Percentiles rank a stretch among this genome's conserved stretches.
Conservation (phyloP, 1,140 invertebrate genomes). For the Ditylenchus dipsaci region DNA sequence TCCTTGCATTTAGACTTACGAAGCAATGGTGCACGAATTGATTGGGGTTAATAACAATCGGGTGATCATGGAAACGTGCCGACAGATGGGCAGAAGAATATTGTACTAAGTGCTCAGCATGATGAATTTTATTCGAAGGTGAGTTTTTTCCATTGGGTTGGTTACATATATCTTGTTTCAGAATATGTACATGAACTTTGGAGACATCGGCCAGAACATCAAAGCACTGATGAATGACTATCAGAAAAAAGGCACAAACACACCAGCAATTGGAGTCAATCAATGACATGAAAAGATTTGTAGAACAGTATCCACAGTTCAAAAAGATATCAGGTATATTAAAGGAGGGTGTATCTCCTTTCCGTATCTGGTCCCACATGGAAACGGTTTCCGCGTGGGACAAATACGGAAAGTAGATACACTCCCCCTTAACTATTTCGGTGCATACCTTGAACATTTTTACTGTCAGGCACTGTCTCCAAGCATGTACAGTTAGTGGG, state of each 20-base stretch:
- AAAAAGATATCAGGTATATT: conserved; percentile 89
- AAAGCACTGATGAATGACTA: conserved; percentile 96
- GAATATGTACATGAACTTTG: conserved; percentile 94
- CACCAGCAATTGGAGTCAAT: conserved; percentile 94
- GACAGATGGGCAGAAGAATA: conserved; percentile 65
- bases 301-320: conserved; percentile 95
- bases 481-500: conserved; percentile 95
- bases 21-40: conserved; percentile 98
- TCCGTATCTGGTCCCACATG: not conserved
- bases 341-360: no score
- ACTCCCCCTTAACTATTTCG: not conserved
- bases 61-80: conserved; percentile 81
- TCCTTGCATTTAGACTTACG: conserved; percentile 70
- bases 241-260: conserved; percentile 84
- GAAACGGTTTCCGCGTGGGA: not conserved
- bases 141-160: not conserved
- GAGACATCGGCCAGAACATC: conserved; percentile 94
- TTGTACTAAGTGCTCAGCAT: conserved; percentile 86
- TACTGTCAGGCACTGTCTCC: conserved; percentile 70
- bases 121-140: conserved; percentile 94
- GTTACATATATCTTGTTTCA: conserved; percentile 58
- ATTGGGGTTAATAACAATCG: conserved; percentile 89
- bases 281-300: conserved; percentile 95
- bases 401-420: not conserved
- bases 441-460: not conserved